Percentiles rank a stretch among this genome's conserved stretches.
These are phyloP conservation scores for Diphyllodes magnificus DNA, from an alignment of 2,113 vertebrate genomes.

Conservation along the genomic window DNA sequence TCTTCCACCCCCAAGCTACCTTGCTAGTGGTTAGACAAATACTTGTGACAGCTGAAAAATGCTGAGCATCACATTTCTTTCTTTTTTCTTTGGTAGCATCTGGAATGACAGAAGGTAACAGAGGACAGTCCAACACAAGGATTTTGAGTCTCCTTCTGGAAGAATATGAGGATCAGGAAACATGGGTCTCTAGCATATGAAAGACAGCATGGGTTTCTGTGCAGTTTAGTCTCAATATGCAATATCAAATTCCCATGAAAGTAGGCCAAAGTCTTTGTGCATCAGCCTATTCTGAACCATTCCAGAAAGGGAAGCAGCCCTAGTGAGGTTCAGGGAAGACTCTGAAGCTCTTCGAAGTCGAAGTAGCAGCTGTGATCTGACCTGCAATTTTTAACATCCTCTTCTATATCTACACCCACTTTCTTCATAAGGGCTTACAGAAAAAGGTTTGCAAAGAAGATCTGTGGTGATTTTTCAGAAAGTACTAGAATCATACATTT, in stretches of 20 bases:
- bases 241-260: neutral
- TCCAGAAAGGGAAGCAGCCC: neutral
- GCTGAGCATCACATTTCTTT: neutral
- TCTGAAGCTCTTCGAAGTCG: neutral
- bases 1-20: neutral
- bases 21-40: neutral
- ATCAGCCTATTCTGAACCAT: neutral
- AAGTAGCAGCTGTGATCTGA: neutral
- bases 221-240: neutral
- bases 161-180: neutral
- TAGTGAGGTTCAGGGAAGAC: neutral
- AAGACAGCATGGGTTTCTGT: neutral
- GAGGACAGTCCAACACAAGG: rapidly evolving
- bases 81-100: neutral
- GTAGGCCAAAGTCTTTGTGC: neutral
- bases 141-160: neutral
- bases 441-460: neutral
- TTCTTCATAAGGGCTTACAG: neutral
- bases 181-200: rapidly evolving
- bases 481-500: neutral
- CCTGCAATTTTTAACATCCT: neutral
- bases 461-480: neutral
- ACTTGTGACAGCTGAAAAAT: neutral
- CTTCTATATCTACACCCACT: neutral
- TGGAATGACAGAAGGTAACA: neutral